These are phyloP conservation scores for Dipodomys ordii DNA, from an alignment of 2,113 vertebrate genomes.

Conservation along the genomic window DNA sequence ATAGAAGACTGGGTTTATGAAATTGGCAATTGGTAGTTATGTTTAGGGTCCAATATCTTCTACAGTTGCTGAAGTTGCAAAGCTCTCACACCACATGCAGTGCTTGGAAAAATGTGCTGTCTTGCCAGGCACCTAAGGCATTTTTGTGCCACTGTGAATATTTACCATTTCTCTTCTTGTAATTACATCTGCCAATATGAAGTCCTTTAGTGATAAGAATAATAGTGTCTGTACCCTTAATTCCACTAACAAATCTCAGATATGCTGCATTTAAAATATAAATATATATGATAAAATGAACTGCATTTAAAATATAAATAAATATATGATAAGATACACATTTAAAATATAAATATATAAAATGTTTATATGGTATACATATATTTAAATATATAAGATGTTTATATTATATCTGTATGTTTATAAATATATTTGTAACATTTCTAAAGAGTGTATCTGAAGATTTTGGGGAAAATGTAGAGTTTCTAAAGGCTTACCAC, in stretches of 20 bases:
- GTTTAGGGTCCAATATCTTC: neutral
- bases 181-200: neutral
- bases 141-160: neutral
- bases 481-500: neutral
- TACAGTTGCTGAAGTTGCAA: neutral
- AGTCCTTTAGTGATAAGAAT: neutral
- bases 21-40: neutral
- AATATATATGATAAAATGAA: no score
- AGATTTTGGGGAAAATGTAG: neutral
- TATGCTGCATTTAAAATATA: neutral
- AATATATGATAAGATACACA: no score
- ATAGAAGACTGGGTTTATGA: neutral
- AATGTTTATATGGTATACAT: no score
- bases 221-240: neutral
- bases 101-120: neutral
- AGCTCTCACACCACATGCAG: neutral
- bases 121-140: neutral
- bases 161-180: neutral
- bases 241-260: neutral
- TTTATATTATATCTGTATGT: no score
- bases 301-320: no score
- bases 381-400: no score
- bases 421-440: no score
- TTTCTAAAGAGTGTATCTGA: neutral
- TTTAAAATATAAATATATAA: no score